phyloP scores from a whole-genome alignment of 2,113 vertebrate genomes.

The Hypocryptadius cinnamomeus region DNA sequence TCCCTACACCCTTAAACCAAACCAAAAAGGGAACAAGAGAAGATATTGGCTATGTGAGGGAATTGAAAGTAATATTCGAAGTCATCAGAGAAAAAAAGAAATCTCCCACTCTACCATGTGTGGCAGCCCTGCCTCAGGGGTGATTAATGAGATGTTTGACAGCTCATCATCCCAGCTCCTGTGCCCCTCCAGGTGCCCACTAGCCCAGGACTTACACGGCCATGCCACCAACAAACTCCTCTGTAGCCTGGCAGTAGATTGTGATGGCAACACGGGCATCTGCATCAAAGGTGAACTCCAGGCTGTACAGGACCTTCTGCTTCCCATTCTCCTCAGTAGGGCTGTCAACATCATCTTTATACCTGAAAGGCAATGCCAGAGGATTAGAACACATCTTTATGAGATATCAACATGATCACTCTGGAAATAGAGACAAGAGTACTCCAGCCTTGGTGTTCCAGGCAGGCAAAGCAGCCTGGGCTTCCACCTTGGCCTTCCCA shows the following conservation, averaged over 20 bases:
- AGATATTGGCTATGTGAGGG: not conserved
- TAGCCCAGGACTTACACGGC: conserved; percentile 79
- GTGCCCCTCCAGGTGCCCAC: not conserved
- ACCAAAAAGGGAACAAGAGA: not conserved
- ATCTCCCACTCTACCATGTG: not conserved
- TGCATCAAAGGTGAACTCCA: conserved; percentile 96
- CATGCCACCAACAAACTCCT: conserved; percentile 93
- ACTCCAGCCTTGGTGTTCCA: not conserved
- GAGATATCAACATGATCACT: not conserved
- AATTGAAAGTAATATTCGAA: not conserved
- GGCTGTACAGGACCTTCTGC: conserved; percentile 88
- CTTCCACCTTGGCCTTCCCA: not conserved
- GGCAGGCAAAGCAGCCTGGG: not conserved
- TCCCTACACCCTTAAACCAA: not conserved
- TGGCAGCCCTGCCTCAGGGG: not conserved
- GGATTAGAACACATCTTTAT: not conserved
- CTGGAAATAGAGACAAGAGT: not conserved
- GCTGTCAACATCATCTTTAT: conserved; percentile 90
- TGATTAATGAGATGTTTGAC: not conserved
- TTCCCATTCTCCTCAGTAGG: conserved; percentile 82
- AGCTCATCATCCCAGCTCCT: not conserved
- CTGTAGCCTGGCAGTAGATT: conserved; percentile 92
- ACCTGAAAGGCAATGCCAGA: conserved; percentile 64
- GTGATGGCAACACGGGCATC: conserved; percentile 95
- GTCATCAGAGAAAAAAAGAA: not conserved